Evolutionary conservation across 2,888 invertebrate species (phyloP).

Genomic region (Cosmopolites sordidus): DNA sequence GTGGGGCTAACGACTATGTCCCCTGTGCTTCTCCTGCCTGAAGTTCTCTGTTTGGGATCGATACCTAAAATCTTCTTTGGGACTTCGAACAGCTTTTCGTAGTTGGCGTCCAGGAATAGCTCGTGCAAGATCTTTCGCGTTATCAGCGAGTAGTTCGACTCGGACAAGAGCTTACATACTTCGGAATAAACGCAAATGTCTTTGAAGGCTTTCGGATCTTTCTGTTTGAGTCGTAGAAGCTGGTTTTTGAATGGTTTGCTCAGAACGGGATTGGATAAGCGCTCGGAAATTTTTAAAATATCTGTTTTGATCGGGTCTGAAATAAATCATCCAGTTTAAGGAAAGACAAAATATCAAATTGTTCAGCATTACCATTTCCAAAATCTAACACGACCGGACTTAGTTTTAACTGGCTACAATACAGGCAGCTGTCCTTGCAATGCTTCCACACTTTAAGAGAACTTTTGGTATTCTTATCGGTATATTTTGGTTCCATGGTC

Average conservation of each 20-base stretch:
- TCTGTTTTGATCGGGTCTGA: constrained; percentile 46
- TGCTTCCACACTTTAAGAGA: constrained; percentile 25
- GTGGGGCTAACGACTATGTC: constrained; percentile 31
- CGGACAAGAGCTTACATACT: constrained; percentile 73
- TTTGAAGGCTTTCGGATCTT: constrained; percentile 68
- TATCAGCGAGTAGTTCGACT: constrained; percentile 75
- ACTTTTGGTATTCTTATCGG: not conserved
- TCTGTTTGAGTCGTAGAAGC: constrained; percentile 70
- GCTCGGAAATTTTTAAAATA: constrained; percentile 67
- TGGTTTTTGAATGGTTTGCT: constrained; percentile 78
- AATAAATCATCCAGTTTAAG: constrained; percentile 26
- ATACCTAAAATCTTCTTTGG: constrained; percentile 28
- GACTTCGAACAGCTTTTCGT: constrained; percentile 58
- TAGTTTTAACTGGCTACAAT: constrained; percentile 27
- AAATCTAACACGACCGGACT: constrained; percentile 17
- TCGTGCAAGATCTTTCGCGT: constrained; percentile 89
- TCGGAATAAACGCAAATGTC: constrained; percentile 92
- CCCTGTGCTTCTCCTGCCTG: constrained; percentile 29
- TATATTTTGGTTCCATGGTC: not conserved
- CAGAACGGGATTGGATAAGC: constrained; percentile 74
- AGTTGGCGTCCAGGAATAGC: constrained; percentile 81
- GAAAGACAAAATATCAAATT: constrained; percentile 14
- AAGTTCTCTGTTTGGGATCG: constrained; percentile 1
- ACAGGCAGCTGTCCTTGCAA: constrained; percentile 28
- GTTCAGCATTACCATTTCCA: constrained; percentile 27